phyloP scores from a whole-genome alignment of 2,888 invertebrate species.

The Meteorus colon region DNA sequence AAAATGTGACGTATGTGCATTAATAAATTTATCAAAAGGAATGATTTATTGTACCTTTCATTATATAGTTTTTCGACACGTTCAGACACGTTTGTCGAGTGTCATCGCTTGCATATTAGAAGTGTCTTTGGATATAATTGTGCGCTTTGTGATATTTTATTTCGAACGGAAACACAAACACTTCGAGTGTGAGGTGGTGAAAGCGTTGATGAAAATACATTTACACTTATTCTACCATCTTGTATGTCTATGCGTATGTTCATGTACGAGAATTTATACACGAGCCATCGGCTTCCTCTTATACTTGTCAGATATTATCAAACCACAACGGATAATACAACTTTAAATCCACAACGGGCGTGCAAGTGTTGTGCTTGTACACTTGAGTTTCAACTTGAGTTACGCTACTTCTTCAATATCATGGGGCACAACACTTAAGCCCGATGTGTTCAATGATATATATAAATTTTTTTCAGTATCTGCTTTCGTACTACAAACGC shows the following conservation, averaged over 20 bases:
- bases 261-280: slow-evolving; percentile 26
- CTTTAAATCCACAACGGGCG: slow-evolving; percentile 43
- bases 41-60: neutral
- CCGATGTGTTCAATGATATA: neutral
- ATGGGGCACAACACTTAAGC: slow-evolving; percentile 22
- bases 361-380: slow-evolving; percentile 43
- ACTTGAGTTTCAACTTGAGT: slow-evolving; percentile 10
- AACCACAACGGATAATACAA: slow-evolving; percentile 49
- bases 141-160: slow-evolving; percentile 15
- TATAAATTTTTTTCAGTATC: neutral
- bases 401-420: slow-evolving; percentile 33
- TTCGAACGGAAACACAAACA: slow-evolving; percentile 7
- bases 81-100: neutral
- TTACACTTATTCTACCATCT: neutral
- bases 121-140: neutral
- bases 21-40: neutral
- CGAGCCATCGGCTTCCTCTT: slow-evolving; percentile 53
- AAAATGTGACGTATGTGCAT: neutral
- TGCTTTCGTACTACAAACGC: neutral
- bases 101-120: neutral
- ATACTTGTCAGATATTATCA: slow-evolving; percentile 53
- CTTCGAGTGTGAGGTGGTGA: neutral
- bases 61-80: neutral
- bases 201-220: neutral
- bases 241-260: neutral